These are phyloP conservation scores for Esox niger DNA, from an alignment of 2,113 vertebrate species.

Conservation along the genomic window DNA sequence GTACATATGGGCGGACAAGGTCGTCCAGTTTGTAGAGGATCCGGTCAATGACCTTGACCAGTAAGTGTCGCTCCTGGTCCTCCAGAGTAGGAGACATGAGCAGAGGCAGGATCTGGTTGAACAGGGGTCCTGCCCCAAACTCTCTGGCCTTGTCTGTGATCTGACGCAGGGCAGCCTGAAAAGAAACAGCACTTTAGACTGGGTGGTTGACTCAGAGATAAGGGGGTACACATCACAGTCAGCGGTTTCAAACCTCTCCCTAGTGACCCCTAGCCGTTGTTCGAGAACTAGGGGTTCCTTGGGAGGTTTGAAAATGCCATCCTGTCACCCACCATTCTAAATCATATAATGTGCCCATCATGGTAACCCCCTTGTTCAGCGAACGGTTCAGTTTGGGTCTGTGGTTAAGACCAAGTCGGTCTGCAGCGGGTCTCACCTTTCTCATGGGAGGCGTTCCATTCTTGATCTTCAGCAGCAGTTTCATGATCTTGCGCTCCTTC, in stretches of 20 bases:
- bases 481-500: slow-evolving; percentile 99
- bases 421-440: slow-evolving; percentile 72
- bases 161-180: slow-evolving; percentile 90
- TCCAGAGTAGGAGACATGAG: slow-evolving; percentile 98
- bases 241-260: no score
- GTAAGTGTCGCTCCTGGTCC: slow-evolving; percentile 96
- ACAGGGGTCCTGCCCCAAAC: slow-evolving; percentile 93
- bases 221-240: not conserved
- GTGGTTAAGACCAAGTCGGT: not conserved
- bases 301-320: no score
- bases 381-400: not conserved
- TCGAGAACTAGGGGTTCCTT: no score
- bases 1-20: slow-evolving; percentile 94
- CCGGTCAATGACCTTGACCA: slow-evolving; percentile 98
- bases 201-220: not conserved
- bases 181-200: not conserved
- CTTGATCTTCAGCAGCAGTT: slow-evolving; percentile 96
- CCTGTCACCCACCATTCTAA: not conserved
- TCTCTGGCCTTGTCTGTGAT: slow-evolving; percentile 98
- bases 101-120: slow-evolving; percentile 96
- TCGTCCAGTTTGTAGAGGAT: slow-evolving; percentile 98
- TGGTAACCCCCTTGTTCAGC: not conserved
- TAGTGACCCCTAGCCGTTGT: no score
- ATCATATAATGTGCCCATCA: no score
- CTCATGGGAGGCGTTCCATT: slow-evolving; percentile 99